A percentile compares a stretch with the other conserved stretches of the same genome.
phyloP scores from a whole-genome alignment of 2,888 invertebrate genomes.

The Andrena praecox region DNA sequence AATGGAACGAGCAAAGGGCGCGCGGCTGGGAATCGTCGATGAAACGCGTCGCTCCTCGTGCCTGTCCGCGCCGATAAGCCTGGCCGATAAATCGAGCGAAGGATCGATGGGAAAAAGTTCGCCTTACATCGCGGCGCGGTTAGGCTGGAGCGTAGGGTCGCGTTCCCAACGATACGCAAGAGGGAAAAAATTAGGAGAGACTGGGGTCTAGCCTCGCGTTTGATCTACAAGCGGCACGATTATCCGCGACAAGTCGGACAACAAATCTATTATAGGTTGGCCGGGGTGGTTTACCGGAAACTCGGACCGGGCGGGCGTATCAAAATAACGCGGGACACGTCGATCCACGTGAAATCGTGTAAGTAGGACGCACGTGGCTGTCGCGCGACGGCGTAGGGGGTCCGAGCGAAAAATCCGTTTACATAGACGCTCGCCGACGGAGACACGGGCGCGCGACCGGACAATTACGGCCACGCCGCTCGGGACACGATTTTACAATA shows the following conservation, averaged over 20 bases:
- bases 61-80: background rate
- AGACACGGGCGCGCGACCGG: conserved; percentile 53
- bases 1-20: conserved; percentile 20
- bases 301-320: background rate
- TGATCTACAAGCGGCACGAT: conserved; percentile 38
- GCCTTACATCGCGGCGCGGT: conserved; percentile 2
- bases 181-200: background rate
- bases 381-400: conserved; percentile 16
- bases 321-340: conserved; percentile 1
- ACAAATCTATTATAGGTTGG: conserved; percentile 41
- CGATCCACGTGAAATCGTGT: conserved; percentile 41
- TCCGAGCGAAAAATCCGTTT: conserved; percentile 36
- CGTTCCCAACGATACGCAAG: conserved; percentile 23
- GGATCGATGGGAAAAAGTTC: conserved; percentile 4
- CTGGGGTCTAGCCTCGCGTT: conserved; percentile 1
- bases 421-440: conserved; percentile 17
- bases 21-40: conserved; percentile 3
- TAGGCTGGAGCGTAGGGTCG: conserved; percentile 1
- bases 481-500: conserved; percentile 69
- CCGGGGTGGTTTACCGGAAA: background rate
- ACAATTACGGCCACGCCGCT: conserved; percentile 58
- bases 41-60: conserved; percentile 5
- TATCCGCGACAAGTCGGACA: conserved; percentile 29
- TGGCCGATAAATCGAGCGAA: background rate
- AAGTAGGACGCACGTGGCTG: conserved; percentile 31